Evolutionary conservation across 1,140 invertebrate genomes (phyloP).

Genomic region (Laupala kohalensis): DNA sequence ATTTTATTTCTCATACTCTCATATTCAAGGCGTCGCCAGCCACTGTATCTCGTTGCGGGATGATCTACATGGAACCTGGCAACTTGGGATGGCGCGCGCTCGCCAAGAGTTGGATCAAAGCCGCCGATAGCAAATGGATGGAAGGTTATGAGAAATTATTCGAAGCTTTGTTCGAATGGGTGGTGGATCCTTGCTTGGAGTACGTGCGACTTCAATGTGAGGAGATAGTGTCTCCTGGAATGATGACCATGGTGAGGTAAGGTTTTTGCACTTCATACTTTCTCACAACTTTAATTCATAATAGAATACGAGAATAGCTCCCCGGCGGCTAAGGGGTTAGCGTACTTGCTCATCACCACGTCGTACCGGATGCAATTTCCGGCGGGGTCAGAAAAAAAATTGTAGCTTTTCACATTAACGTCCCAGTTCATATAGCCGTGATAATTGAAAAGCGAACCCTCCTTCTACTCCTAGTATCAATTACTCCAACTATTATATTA

Average conservation of each 20-base stretch:
- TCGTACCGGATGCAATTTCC: too few relatives aligned
- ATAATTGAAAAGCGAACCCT: too few relatives aligned
- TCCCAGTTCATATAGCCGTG: too few relatives aligned
- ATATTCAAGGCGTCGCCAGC: constrained; percentile 64
- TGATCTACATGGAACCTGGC: constrained; percentile 82
- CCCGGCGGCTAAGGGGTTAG: too few relatives aligned
- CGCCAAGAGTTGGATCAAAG: constrained; percentile 63
- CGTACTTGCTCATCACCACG: too few relatives aligned
- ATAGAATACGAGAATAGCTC: too few relatives aligned
- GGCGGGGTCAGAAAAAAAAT: too few relatives aligned
- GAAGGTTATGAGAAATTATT: constrained; percentile 51
- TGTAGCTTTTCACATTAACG: too few relatives aligned
- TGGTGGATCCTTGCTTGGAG: constrained; percentile 51
- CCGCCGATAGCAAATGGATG: constrained; percentile 31
- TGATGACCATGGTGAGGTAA: constrained; percentile 45
- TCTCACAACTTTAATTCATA: too few relatives aligned
- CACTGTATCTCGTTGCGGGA: constrained; percentile 86
- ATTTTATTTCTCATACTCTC: not conserved
- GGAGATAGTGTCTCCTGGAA: constrained; percentile 54
- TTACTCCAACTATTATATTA: too few relatives aligned
- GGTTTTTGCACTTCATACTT: too few relatives aligned
- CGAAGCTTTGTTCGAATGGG: constrained; percentile 56
- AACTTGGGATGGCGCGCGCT: constrained; percentile 56
- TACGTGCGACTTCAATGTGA: constrained; percentile 51
- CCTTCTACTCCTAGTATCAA: too few relatives aligned